Base-by-base conservation (phyloP, 2,888 invertebrate genomes). In the Aleiodes testaceus region DNA sequence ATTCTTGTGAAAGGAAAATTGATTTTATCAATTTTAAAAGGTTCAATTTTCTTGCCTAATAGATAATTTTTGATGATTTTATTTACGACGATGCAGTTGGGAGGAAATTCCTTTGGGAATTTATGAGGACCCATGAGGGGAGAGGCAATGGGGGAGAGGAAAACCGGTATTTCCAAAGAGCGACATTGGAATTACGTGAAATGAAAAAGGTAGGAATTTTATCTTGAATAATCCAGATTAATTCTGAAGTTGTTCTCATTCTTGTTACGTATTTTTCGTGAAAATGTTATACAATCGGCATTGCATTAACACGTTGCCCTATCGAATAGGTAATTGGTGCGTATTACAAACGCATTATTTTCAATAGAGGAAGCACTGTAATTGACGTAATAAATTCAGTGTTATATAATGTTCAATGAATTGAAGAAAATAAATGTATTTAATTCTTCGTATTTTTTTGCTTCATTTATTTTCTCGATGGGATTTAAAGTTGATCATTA, bases 161-260 rank as follows among this genome's bases (percentile, higher is more conserved):
- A 44, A 69, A 69, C 69, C 69, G 69, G 69, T 69, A 30, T 50
- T 26, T 42, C 50, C 14, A 68, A 64, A 52, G 49, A n/a, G 6
- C 7, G 22, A 11, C n/a, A 22, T 20, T 26, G n/a, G 22, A 53
- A 53, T 26, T 26, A n/a, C n/a, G 7, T n/a, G 16, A 20, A 52
- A 6, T 18, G 11, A n/a, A n/a, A 14, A 59, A 59, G 11, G 2
- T 7, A 42, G 11, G 3, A 42, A 36, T 44, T 16, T 36, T 36
- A 36, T 9, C 36, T 36, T 36, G 36, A 61, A 44, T 42, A 44
- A 44, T 6, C 63, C 5, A 44, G 44, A 20, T 9, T 45, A 9
- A 59, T 30, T 36, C 59, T 42, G 26, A 20, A 59, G 18, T 16
- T 11, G 55, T 55, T 18, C 26, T 18, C 26, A 30, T 30, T 55